Evolutionary conservation across 2,797 vertebrate genomes (phyloP), one percentile per base, ranked within the genome.

Genomic region (Sitta carolinensis): DNA sequence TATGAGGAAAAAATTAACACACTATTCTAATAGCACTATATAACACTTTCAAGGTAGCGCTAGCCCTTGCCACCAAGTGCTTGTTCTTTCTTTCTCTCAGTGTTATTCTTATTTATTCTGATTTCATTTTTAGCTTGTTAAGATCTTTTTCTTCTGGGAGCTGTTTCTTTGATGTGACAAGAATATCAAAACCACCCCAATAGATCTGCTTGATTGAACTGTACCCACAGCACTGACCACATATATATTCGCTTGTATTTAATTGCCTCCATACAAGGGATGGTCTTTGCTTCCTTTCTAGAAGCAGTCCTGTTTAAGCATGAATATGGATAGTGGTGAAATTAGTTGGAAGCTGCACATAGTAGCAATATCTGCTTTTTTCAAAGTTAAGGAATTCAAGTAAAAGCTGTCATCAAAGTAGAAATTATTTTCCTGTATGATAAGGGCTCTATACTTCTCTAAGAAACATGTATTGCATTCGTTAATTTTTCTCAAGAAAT

Each of bases 1-100:
- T 95, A 81, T 91, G 92, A 96, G 87, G 92, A 84, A 96, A 94
- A 95, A 95, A 95, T 94, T 90, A 97, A 93, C 70, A 76, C 19
- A 0, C 75, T 76, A 15, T 73, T 84, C 82, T 83, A 81, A 82
- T 80, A 43, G 20, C 76, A 29, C 74, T 89, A 30, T 84, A 72
- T 84, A 94, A 96, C 7, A 17, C 69, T 76, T 94, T 58, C n/a
- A 55, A 74, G 32, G 48, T 42, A 84, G 45, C 3, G 2, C 40
- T 69, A 77, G 70, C 66, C 48, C 81, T 83, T 82, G 51, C 38
- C 63, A 72, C 23, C 67, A 38, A 26, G 27, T 82, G 45, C 68
- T 84, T 30, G 2, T 83, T 96, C 47, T 84, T 96, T 52, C 74
- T 93, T 69, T 87, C 3, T 0, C 72, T 92, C 5, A 1, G n/a